Conservation (phyloP, 2,113 vertebrate genomes). For the Rhea americana region DNA sequence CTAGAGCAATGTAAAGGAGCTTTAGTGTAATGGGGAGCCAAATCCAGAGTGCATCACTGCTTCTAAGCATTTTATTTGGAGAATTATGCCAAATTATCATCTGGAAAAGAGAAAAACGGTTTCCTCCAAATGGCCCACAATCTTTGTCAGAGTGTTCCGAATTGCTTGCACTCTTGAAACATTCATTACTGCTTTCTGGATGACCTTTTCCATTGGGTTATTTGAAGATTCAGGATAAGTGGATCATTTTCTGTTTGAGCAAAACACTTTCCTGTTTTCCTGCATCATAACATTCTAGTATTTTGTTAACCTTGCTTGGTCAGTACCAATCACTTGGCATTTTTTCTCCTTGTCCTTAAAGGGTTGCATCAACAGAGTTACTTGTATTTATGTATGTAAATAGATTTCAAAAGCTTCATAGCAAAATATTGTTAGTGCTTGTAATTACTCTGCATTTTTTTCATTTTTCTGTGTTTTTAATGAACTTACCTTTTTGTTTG, state of each 20-base stretch:
- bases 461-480: slow-evolving; percentile 74
- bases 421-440: slow-evolving; percentile 79
- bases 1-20: not conserved
- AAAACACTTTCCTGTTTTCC: slow-evolving; percentile 62
- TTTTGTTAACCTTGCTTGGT: slow-evolving; percentile 40
- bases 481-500: slow-evolving; percentile 72
- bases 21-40: not conserved
- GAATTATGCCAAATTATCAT: not conserved
- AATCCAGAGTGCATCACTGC: not conserved
- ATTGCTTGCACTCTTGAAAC: slow-evolving; percentile 61
- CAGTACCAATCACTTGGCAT: slow-evolving; percentile 54
- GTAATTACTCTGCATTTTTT: slow-evolving; percentile 75
- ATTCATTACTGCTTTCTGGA: slow-evolving; percentile 50
- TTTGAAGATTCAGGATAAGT: slow-evolving; percentile 40
- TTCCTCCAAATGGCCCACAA: slow-evolving; percentile 35
- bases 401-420: slow-evolving; percentile 78
- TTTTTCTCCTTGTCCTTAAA: slow-evolving; percentile 57
- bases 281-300: not conserved
- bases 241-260: slow-evolving; percentile 46
- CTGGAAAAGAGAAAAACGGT: slow-evolving; percentile 33
- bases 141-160: slow-evolving; percentile 13
- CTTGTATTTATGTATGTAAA: slow-evolving; percentile 88
- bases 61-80: not conserved
- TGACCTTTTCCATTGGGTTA: slow-evolving; percentile 26
- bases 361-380: slow-evolving; percentile 75